These are phyloP conservation scores for Salvelinus alpinus DNA, from an alignment of 2,113 vertebrate species.

Conservation along the genomic window DNA sequence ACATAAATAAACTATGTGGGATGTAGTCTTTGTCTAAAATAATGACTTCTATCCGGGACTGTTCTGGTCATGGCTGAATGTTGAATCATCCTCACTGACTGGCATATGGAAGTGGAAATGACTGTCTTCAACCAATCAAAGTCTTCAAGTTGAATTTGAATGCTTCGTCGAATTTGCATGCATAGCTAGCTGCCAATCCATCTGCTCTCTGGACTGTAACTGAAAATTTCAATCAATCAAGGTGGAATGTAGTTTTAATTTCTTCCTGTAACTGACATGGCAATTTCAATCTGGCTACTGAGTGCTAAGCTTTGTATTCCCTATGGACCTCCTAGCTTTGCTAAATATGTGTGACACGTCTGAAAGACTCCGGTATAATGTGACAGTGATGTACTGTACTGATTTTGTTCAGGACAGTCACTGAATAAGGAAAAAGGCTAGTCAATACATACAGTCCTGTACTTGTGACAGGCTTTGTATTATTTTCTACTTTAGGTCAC, in stretches of 20 bases:
- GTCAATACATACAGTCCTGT: constrained; percentile 8
- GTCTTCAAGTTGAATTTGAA: constrained; percentile 49
- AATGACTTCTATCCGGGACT: constrained; percentile 57
- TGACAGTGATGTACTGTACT: constrained; percentile 59
- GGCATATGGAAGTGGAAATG: constrained; percentile 62
- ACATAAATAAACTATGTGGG: constrained; percentile 45
- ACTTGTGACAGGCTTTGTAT: too few relatives aligned
- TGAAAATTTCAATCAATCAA: constrained; percentile 50
- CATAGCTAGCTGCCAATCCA: constrained; percentile 52
- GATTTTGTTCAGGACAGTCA: constrained; percentile 42
- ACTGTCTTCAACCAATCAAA: constrained; percentile 54
- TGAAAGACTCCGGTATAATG: constrained; percentile 12
- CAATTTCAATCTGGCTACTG: constrained; percentile 12
- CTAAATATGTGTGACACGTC: constrained; percentile 33
- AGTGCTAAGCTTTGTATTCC: constrained; percentile 6
- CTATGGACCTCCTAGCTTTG: background rate
- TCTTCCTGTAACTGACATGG: constrained; percentile 21
- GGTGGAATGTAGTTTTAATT: constrained; percentile 32
- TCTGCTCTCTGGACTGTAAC: constrained; percentile 27
- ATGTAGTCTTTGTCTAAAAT: constrained; percentile 63
- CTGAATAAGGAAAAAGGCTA: constrained; percentile 44
- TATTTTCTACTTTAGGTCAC: too few relatives aligned
- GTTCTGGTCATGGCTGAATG: constrained; percentile 43
- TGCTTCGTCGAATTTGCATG: constrained; percentile 49
- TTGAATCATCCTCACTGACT: constrained; percentile 60